A percentile compares a stretch with the other conserved stretches of the same genome.
Conservation (phyloP, 2,888 invertebrate species). For the Notodonta ziczac region DNA sequence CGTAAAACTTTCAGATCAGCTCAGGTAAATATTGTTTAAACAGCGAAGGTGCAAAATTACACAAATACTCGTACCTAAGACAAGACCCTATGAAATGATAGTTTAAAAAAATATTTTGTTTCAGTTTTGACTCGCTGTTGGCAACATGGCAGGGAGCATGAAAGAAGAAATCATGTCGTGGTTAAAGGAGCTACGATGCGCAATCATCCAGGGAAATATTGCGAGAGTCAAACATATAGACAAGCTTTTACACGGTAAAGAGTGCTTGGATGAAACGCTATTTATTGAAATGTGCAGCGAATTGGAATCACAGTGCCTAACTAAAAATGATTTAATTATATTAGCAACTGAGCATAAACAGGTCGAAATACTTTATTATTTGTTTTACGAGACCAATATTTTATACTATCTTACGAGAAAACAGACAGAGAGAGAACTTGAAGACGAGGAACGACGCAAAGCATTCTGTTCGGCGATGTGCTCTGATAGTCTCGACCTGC, state of each 20-base stretch:
- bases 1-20: too few species aligned
- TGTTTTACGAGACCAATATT: slow-evolving; percentile 14
- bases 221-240: neutral
- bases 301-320: neutral
- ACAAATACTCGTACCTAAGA: too few species aligned
- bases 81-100: too few species aligned
- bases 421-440: slow-evolving; percentile 4
- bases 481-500: slow-evolving; percentile 9
- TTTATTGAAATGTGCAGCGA: slow-evolving; percentile 4
- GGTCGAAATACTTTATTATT: slow-evolving; percentile 6
- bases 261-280: neutral
- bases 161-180: too few species aligned
- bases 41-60: too few species aligned
- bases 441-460: slow-evolving; percentile 6
- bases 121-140: too few species aligned
- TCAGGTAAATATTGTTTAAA: too few species aligned
- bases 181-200: slow-evolving; percentile 7
- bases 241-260: slow-evolving; percentile 7
- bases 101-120: too few species aligned
- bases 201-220: slow-evolving; percentile 7
- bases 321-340: slow-evolving; percentile 20
- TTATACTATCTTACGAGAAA: slow-evolving; percentile 15
- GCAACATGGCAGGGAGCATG: too few species aligned
- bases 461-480: slow-evolving; percentile 19
- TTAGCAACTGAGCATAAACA: slow-evolving; percentile 17